Evolutionary conservation across 2,888 invertebrate genomes (phyloP).

Genomic region (Icerya purchasi): DNA sequence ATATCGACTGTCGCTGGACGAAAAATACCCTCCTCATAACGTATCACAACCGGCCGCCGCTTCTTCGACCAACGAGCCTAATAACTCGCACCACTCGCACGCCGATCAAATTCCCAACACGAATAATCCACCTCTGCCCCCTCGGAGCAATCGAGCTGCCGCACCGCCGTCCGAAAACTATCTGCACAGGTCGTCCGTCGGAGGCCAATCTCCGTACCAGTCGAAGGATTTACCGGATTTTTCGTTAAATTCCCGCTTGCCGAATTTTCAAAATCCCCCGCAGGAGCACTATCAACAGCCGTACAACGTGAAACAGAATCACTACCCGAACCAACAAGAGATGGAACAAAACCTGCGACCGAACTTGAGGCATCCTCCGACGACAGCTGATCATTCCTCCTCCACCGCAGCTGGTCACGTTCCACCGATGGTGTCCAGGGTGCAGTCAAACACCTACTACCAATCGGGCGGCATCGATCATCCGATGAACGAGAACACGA

Average conservation of each 20-base stretch:
- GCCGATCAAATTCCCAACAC: conserved; percentile 18
- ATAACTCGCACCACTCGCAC: not conserved
- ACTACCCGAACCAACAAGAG: not conserved
- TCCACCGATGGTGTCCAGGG: too few species aligned
- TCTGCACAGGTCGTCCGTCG: conserved; percentile 3
- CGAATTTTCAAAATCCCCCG: too few species aligned
- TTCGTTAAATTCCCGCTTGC: too few species aligned
- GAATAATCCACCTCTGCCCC: conserved; percentile 9
- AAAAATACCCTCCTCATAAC: too few species aligned
- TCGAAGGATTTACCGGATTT: not conserved
- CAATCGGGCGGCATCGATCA: not conserved
- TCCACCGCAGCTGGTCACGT: not conserved
- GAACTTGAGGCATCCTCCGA: not conserved
- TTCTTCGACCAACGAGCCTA: not conserved
- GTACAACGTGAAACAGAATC: not conserved
- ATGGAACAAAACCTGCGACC: not conserved
- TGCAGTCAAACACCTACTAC: not conserved
- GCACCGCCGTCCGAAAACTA: conserved; percentile 4
- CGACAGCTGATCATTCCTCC: not conserved
- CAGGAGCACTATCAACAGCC: too few species aligned
- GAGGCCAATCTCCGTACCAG: conserved; percentile 3
- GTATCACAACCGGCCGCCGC: not conserved
- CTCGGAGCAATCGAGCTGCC: conserved; percentile 9
- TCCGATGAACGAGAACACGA: not conserved
- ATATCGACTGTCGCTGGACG: conserved; percentile 12